These are phyloP conservation scores for Muraenolepis orangiensis DNA, from an alignment of 2,797 vertebrate species.

Conservation along the genomic window DNA sequence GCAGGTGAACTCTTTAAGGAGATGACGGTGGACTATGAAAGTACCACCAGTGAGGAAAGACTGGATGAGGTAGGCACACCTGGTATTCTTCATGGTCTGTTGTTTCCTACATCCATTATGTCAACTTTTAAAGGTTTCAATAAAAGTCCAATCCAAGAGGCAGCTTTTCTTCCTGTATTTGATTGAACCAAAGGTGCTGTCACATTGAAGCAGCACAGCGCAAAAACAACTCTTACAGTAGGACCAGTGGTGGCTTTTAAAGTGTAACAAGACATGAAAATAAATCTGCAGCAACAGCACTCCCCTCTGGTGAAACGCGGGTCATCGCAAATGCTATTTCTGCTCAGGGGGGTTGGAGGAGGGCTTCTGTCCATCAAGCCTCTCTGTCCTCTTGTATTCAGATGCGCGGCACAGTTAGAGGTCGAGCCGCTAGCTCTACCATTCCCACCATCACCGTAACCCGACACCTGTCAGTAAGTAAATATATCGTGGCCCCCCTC, in stretches of 20 bases:
- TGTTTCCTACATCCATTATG: not conserved
- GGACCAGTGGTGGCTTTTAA: not conserved
- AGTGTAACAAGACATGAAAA: not conserved
- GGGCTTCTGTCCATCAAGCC: constrained; percentile 59
- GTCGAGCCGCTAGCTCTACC: constrained; percentile 68
- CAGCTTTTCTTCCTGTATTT: not conserved
- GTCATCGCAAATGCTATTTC: not conserved
- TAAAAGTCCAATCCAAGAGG: not conserved
- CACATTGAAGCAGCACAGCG: not conserved
- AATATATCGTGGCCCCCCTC: constrained; percentile 44
- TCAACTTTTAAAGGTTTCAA: not conserved
- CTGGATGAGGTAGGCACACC: constrained; percentile 80
- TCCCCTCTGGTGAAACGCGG: not conserved
- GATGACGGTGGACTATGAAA: constrained; percentile 76
- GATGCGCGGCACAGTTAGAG: constrained; percentile 73
- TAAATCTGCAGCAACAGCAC: not conserved
- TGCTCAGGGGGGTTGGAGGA: constrained; percentile 24
- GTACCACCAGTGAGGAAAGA: constrained; percentile 79
- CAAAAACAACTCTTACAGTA: constrained; percentile 1
- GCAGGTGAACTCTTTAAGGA: constrained; percentile 82
- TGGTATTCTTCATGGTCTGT: not conserved
- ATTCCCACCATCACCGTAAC: constrained; percentile 78
- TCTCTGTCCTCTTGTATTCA: constrained; percentile 79
- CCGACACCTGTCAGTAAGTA: constrained; percentile 78
- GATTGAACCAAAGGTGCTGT: not conserved